These are phyloP conservation scores for Rallus crepitans DNA, from an alignment of 2,797 vertebrate species.

Conservation along the genomic window DNA sequence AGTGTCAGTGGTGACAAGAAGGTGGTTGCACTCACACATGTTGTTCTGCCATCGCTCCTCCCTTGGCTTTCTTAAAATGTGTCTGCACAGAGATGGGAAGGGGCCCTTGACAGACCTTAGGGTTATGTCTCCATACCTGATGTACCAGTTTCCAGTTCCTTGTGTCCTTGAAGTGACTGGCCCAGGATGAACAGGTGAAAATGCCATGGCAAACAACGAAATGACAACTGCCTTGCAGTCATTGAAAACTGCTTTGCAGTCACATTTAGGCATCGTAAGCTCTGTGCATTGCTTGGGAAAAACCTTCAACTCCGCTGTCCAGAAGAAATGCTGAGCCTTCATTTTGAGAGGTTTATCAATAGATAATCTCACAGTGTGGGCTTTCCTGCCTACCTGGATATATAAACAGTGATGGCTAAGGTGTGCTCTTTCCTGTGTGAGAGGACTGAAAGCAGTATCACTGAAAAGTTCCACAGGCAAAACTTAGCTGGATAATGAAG, in stretches of 20 bases:
- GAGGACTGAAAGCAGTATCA: neutral
- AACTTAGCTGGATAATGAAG: neutral
- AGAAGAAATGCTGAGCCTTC: neutral
- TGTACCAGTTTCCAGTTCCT: neutral
- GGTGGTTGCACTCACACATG: neutral
- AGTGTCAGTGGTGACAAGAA: accelerated
- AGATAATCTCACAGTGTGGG: neutral
- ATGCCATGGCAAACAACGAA: neutral
- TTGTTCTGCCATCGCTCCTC: neutral
- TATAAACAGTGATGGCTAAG: neutral
- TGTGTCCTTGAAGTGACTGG: neutral
- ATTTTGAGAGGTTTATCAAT: neutral
- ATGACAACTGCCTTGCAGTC: neutral
- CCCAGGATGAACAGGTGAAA: neutral
- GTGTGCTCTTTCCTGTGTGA: neutral
- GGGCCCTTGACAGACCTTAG: neutral
- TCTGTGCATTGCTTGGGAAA: neutral
- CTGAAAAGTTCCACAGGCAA: neutral
- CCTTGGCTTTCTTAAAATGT: neutral
- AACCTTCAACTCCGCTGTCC: neutral
- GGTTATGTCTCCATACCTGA: neutral
- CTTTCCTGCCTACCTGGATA: neutral
- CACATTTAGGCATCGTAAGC: neutral
- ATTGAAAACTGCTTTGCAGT: neutral
- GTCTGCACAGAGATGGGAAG: neutral